phyloP scores from a whole-genome alignment of 1,140 invertebrate genomes.

The Drosophila grimshawi region DNA sequence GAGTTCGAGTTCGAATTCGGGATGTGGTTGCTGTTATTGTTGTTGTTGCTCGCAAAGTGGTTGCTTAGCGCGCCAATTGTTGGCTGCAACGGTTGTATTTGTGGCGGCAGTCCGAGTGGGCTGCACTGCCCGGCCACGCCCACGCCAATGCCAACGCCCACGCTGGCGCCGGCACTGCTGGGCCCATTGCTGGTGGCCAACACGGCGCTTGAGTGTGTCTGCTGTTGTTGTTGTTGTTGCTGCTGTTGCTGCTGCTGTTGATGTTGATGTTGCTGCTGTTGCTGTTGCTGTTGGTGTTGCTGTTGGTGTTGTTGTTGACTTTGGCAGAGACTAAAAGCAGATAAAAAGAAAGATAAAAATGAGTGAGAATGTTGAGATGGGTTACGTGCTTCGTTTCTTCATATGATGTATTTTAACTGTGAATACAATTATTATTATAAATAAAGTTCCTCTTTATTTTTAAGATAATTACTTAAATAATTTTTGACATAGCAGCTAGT shows the following conservation, averaged over 20 bases:
- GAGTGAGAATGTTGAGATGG: no score
- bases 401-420: no score
- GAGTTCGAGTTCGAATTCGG: constrained; percentile 12
- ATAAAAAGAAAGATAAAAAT: not conserved
- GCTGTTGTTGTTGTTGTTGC: constrained; percentile 59
- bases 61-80: constrained; percentile 70
- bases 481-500: no score
- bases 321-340: constrained; percentile 68
- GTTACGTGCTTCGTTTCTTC: no score
- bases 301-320: constrained; percentile 52
- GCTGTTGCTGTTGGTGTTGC: constrained; percentile 38
- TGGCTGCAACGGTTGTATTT: constrained; percentile 78
- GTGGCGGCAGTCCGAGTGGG: constrained; percentile 71
- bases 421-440: no score
- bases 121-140: constrained; percentile 71
- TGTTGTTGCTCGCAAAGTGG: constrained; percentile 54
- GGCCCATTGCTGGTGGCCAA: constrained; percentile 77
- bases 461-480: no score
- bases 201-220: constrained; percentile 66
- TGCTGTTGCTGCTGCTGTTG: constrained; percentile 60
- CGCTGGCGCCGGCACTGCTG: constrained; percentile 71
- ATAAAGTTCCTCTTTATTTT: no score
- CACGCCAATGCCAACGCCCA: constrained; percentile 65
- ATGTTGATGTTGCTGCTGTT: constrained; percentile 53
- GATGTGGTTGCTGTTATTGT: constrained; percentile 4